Evolutionary conservation across 2,113 vertebrate genomes (phyloP).

Genomic region (Lutjanus erythropterus): DNA sequence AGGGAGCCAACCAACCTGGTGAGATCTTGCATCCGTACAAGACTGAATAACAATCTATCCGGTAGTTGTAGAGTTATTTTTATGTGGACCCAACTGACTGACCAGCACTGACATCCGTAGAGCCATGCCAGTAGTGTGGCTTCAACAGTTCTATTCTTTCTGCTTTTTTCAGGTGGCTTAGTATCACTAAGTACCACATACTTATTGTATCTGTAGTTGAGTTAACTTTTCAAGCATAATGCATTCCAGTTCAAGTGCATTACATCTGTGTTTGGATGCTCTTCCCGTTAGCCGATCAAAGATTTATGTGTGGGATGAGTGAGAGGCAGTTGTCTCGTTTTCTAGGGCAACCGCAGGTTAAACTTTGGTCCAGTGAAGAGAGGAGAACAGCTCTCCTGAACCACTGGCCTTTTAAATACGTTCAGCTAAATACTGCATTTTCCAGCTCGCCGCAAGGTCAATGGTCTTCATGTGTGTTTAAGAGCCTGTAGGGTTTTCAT

Average conservation of each 20-base stretch:
- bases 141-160: not conserved
- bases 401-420: conserved; percentile 20
- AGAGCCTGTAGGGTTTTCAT: conserved; percentile 27
- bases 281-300: conserved; percentile 7
- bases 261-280: not conserved
- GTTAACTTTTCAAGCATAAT: not conserved
- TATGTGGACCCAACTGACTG: not conserved
- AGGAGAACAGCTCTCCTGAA: conserved; percentile 7
- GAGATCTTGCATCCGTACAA: too few relatives aligned
- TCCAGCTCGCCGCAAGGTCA: conserved; percentile 30
- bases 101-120: not conserved
- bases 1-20: too few relatives aligned
- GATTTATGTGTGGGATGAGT: conserved; percentile 25
- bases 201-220: not conserved
- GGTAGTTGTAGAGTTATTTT: not conserved
- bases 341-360: conserved; percentile 2
- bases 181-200: not conserved
- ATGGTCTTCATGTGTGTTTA: not conserved
- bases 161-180: not conserved
- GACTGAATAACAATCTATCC: not conserved
- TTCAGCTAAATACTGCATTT: conserved; percentile 26
- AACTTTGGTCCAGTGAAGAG: conserved; percentile 26
- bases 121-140: not conserved
- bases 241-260: not conserved
- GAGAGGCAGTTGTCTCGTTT: not conserved